Base-by-base conservation (phyloP, 2,113 vertebrate species). In the Peromyscus leucopus region DNA sequence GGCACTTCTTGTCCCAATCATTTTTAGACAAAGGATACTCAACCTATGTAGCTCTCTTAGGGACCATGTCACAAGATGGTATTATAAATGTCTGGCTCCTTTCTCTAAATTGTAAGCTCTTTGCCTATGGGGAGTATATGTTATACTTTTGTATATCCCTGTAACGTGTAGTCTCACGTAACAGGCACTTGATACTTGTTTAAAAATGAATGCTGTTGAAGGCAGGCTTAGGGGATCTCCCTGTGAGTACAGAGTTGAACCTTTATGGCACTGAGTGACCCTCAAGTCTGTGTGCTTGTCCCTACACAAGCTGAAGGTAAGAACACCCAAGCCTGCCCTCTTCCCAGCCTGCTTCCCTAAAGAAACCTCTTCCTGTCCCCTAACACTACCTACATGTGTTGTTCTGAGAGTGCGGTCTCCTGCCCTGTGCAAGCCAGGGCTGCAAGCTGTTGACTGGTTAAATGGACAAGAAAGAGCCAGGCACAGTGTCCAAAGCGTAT, bases 171-270 rank as follows among this genome's bases (percentile, higher is more conserved):
- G 57, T 55, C 91, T 91, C 33, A 19, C 6, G 5, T 57, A 74
- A 83, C 46, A 69, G 55, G 55, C 82, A 94, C 59, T 76, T 78
- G 67, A 91, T 97, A 94, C 85, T 96, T 79, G 55, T 96, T 96
- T 16, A 94, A 92, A 96, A 97, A 95, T 93, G 83, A 95, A 96
- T 83, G 85, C 67, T 86, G 89, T 67, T 61, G 51, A 33, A 31
- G 72, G 28, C 59, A 0, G 1, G 63, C 42, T 96, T 92, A 61
- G 69, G 65, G 74, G 28, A 80, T n/a, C 85, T 93, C 76, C 71
- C 89, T 57, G 11, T 83, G 65, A 94, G 59, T 42, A 86, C 31
- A 90, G 75, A 94, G 69, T 21, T 91, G 59, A 96, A 82, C 71
- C 63, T 93, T 74, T 92, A 65, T 93, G 75, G 71, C 17, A 3